These are phyloP conservation scores for Melanotaenia boesemani DNA, from an alignment of 2,797 vertebrate genomes.

Conservation along the genomic window DNA sequence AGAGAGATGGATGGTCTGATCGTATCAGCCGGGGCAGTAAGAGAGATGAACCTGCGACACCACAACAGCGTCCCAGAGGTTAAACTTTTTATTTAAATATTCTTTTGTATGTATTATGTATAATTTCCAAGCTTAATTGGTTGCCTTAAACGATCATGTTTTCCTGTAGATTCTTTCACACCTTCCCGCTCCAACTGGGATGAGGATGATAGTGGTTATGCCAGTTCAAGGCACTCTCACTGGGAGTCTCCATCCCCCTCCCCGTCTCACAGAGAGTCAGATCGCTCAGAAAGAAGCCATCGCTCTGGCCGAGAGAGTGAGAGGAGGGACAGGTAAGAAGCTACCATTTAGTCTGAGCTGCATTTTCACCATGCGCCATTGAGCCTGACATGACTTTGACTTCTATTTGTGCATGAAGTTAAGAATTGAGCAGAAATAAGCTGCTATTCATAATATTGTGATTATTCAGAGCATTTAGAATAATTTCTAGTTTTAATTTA, in stretches of 20 bases:
- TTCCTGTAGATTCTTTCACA: slow-evolving; percentile 87
- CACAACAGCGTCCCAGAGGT: slow-evolving; percentile 92
- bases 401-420: background rate
- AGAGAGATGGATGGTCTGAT: slow-evolving; percentile 87
- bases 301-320: slow-evolving; percentile 87
- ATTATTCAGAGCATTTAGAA: background rate
- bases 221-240: slow-evolving; percentile 88
- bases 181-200: slow-evolving; percentile 97
- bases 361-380: background rate
- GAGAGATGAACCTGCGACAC: slow-evolving; percentile 89
- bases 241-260: slow-evolving; percentile 96
- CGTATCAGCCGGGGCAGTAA: slow-evolving; percentile 86
- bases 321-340: slow-evolving; percentile 84
- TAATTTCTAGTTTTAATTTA: background rate
- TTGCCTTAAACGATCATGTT: slow-evolving; percentile 12
- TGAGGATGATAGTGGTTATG: slow-evolving; percentile 91
- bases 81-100: slow-evolving; percentile 35
- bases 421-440: background rate
- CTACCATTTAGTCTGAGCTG: background rate
- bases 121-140: background rate
- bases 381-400: background rate
- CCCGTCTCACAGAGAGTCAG: slow-evolving; percentile 86
- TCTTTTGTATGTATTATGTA: background rate
- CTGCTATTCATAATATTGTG: background rate
- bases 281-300: slow-evolving; percentile 88